Base-by-base conservation (phyloP, 2,888 invertebrate species). In the Papilio elwesi region DNA sequence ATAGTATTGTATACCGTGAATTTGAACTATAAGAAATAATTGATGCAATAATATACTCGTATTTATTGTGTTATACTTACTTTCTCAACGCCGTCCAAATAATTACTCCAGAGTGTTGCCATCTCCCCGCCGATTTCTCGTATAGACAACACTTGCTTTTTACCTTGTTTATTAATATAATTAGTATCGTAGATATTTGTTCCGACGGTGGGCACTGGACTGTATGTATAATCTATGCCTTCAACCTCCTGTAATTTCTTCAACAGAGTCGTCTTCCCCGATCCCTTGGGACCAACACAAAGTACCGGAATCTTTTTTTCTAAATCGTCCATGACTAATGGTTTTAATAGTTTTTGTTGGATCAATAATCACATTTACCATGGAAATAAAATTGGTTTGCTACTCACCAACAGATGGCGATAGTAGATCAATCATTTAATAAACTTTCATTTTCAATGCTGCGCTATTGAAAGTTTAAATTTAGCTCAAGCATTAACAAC, bases 51-150 rank as follows among this genome's bases (percentile, higher is more conserved):
- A 26, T 26, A n/a, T n/a, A n/a, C n/a, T n/a, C n/a, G n/a, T 26
- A 26, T 26, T 26, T 26, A 26, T 1, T 26, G 26, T 26, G 26
- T 26, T 26, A 26, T 49, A 76, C 81, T 76, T 78, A 92, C 93
- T 87, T 96, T 96, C 74, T 94, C 93, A 43, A 95, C 85, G 68
- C 95, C 95, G 59, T 94, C 94, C 77, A 96, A 96, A 85, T 97
- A 97, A 82, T 96, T 96, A 36, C 94, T 95, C 97, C 97, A 98
- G 68, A 97, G 92, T 6, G 97, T 96, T 68, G 97, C 97, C 96
- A 98, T 97, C 76, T 95, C 95, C 4, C 97, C 97, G 0, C 98
- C 97, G 43, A 97, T 93, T 89, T 98, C 98, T 68, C 97, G 90
- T 15, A 98, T 92, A 9, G 90, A 87, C 6, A 95, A 84, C 71